Evolutionary conservation across 1,140 invertebrate species (phyloP).

Genomic region (Drosophila willistoni): DNA sequence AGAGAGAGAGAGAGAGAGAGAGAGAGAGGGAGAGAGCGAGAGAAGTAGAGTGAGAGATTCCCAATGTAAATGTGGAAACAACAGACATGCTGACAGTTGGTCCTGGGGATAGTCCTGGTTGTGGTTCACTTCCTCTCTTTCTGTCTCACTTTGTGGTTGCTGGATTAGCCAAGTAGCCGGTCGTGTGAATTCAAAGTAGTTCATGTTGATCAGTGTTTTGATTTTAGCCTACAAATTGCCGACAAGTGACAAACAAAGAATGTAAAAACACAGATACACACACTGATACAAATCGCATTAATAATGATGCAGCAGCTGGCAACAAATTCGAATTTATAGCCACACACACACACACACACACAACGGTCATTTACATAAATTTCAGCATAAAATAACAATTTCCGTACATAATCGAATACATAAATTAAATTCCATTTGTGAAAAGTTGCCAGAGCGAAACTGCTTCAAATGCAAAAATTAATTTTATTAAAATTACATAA

Average conservation of each 20-base stretch:
- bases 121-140: slow-evolving; percentile 5
- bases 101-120: slow-evolving; percentile 1
- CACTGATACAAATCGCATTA: slow-evolving; percentile 22
- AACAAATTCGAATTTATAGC: slow-evolving; percentile 43
- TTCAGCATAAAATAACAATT: slow-evolving; percentile 7
- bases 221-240: slow-evolving; percentile 55
- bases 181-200: slow-evolving; percentile 51
- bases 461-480: slow-evolving; percentile 63
- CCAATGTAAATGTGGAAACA: slow-evolving; percentile 47
- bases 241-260: slow-evolving; percentile 21
- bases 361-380: slow-evolving; percentile 6
- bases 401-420: slow-evolving; percentile 41
- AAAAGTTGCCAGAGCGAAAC: slow-evolving; percentile 27
- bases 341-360: not conserved
- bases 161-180: slow-evolving; percentile 52
- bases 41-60: not conserved
- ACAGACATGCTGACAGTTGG: slow-evolving; percentile 19
- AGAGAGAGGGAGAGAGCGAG: not conserved
- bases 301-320: slow-evolving; percentile 43
- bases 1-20: not conserved
- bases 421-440: slow-evolving; percentile 53
- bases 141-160: slow-evolving; percentile 10
- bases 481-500: slow-evolving; percentile 58
- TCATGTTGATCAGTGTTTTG: slow-evolving; percentile 53
- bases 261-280: slow-evolving; percentile 2